Evolutionary conservation across 1,140 invertebrate species (phyloP).

Genomic region (Rhyacophila brunnea): DNA sequence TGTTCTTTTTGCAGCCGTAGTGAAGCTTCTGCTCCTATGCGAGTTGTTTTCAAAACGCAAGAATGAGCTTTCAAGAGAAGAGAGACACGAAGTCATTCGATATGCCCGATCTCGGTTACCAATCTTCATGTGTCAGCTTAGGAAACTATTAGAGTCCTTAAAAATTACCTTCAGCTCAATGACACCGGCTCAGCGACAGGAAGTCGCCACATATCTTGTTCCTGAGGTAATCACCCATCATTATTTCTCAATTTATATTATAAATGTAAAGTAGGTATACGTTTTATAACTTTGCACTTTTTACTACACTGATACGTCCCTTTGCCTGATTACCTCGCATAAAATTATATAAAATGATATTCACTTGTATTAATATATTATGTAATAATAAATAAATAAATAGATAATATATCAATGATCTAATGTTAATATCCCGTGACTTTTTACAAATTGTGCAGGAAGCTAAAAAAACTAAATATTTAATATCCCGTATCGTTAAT

Average conservation of each 20-base stretch:
- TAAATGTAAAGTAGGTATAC: too few relatives aligned
- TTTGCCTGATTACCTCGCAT: too few relatives aligned
- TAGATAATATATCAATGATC: too few relatives aligned
- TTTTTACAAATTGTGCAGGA: too few relatives aligned
- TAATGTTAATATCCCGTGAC: too few relatives aligned
- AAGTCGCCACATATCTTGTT: constrained; percentile 60
- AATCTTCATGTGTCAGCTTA: constrained; percentile 58
- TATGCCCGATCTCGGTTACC: constrained; percentile 61
- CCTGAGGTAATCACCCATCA: constrained; percentile 52
- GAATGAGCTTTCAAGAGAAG: constrained; percentile 52
- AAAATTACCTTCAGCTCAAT: constrained; percentile 57
- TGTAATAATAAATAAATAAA: too few relatives aligned
- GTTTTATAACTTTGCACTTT: too few relatives aligned
- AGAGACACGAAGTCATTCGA: constrained; percentile 61
- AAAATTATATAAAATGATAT: too few relatives aligned
- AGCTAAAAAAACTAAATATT: too few relatives aligned
- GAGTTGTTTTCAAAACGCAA: constrained; percentile 58
- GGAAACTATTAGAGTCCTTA: constrained; percentile 55
- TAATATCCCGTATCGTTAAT: too few relatives aligned
- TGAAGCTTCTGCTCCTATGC: constrained; percentile 56
- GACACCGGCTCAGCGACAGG: constrained; percentile 52
- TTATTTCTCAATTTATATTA: background rate
- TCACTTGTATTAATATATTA: too few relatives aligned
- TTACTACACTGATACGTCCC: too few relatives aligned
- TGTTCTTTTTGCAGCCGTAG: constrained; percentile 39